Evolutionary conservation across 2,113 vertebrate genomes (phyloP).

Genomic region (Perognathus longimembris): DNA sequence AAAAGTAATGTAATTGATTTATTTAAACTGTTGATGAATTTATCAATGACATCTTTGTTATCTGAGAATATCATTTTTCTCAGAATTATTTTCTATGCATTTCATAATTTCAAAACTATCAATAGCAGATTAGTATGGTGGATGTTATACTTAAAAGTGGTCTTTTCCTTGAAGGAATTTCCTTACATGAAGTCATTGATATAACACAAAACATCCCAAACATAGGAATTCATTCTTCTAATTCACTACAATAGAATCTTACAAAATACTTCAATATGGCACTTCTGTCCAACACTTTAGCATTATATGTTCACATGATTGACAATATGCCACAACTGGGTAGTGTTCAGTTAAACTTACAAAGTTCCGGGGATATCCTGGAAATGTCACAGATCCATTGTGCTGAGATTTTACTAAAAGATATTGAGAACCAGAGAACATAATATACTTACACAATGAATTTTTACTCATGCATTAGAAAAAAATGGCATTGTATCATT

Average conservation of each 20-base stretch:
- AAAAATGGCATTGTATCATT: no score
- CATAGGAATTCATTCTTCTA: neutral
- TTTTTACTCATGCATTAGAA: no score
- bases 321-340: neutral
- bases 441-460: no score
- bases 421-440: no score
- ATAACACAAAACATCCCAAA: neutral
- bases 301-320: neutral
- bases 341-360: neutral
- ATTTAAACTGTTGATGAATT: neutral
- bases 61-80: neutral
- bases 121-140: neutral
- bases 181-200: neutral
- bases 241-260: neutral
- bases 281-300: neutral
- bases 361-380: neutral
- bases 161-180: neutral
- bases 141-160: neutral
- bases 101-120: conserved; percentile 11
- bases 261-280: neutral
- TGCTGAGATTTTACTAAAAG: neutral
- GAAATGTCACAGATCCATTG: neutral
- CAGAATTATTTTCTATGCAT: neutral
- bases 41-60: neutral
- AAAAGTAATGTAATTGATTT: neutral